Base-by-base conservation (phyloP, 2,113 vertebrate species). In the cat (Felis catus) region DNA sequence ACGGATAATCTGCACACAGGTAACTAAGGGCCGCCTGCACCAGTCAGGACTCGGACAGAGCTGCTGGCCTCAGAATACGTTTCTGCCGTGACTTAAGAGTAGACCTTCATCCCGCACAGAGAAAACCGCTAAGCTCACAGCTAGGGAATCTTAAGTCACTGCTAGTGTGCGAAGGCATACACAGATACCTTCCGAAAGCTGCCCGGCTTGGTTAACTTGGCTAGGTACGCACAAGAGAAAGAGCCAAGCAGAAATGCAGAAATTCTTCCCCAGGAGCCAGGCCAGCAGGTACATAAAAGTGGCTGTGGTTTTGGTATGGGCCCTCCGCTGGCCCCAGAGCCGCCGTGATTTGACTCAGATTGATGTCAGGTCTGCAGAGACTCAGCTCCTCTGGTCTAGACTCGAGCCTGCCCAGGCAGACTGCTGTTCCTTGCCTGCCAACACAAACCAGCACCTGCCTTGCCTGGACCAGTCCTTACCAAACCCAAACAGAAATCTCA, bases 381-480 rank as follows among this genome's bases (percentile, higher is more conserved):
- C 23, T 68, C 66, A 39, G 80, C 63, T 33, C 0, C 3, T 3
- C 3, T 0, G 39, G 29, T 36, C 36, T 11, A 31, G 76, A 58
- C 7, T n/a, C 0, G 1, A 91, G 93, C 98, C 97, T 97, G 97
- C 97, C 89, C 55, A 12, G 96, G 95, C 95, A 95, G 89, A 68
- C 95, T 13, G 18, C 68, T 29, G 14, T 27, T 48, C 80, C 48
- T 23, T 7, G 12, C 88, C 0, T 81, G 95, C 96, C 96, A 79
- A 36, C 33, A 79, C 71, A 61, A 88, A 95, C 68, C 51, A 27
- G 16, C 25, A 45, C 85, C 41, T 48, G 73, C 95, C 79, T 25
- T 89, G 97, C 93, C 98, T 66, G 65, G 93, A 73, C 95, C 86
- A 27, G 97, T 31, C 94, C 73, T 13, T 2, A 16, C 86, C 90